A percentile compares a stretch with the other conserved stretches of the same genome.
Conservation (phyloP, 2,113 vertebrate species). For the Mellivora capensis region DNA sequence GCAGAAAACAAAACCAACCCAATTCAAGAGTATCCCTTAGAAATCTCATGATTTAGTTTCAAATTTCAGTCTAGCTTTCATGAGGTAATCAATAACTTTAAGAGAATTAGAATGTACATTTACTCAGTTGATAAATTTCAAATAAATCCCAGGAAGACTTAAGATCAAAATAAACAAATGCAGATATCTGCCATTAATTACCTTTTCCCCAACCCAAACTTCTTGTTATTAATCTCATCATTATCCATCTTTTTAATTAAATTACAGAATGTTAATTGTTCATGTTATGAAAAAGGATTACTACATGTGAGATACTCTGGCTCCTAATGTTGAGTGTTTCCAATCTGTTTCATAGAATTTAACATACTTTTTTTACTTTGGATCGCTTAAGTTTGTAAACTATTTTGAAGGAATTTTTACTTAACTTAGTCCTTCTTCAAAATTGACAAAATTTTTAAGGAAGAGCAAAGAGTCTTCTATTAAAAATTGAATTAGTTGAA, state of each 20-base stretch:
- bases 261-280: background rate
- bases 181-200: background rate
- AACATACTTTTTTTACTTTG: background rate
- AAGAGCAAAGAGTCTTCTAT: background rate
- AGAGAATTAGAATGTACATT: background rate
- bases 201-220: background rate
- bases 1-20: background rate
- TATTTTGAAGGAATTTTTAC: background rate
- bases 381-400: background rate
- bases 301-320: background rate
- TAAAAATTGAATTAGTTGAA: background rate
- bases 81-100: background rate
- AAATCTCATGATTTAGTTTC: background rate
- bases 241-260: background rate
- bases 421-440: background rate
- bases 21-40: background rate
- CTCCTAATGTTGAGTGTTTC: background rate
- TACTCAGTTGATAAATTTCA: background rate
- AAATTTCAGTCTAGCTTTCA: background rate
- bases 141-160: background rate
- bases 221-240: background rate
- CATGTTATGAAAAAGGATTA: background rate
- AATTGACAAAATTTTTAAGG: background rate
- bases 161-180: background rate
- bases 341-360: background rate